Base-by-base conservation (phyloP, 2,113 vertebrate genomes). In the Coryphaenoides rupestris region DNA sequence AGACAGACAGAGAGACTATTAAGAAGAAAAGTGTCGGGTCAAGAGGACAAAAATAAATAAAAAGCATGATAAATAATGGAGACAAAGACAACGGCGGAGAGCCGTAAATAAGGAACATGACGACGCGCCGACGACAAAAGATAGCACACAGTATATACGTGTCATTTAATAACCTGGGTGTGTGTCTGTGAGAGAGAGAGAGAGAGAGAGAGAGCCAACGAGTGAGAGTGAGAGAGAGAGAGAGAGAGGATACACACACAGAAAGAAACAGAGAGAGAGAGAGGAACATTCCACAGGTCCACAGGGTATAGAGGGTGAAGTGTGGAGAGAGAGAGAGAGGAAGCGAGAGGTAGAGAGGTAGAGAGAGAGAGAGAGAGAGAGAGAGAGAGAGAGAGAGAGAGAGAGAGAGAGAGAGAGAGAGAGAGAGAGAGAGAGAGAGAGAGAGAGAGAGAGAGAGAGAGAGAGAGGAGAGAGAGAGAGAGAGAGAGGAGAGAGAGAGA, bases 271-370 rank as follows among this genome's bases (percentile, higher is more conserved):
- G 47, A 50, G 13, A 50, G 47, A 50, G 47, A 21, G 19, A 55
- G 53, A 55, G 53, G 21, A 19, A 55, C 53, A 55, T 55, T 55
- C 53, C 53, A 55, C 53, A 55, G 53, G 53, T 55, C 53, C 53
- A 21, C 53, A 55, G 53, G 53, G 53, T 12, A 55, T 12, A 55
- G 53, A 55, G 53, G 53, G 53, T 21, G 53, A 55, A 50, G 47
- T n/a, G 16, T 5, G 17, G 46, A 47, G 47, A 3, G 5, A 1
- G 47, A 16, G 14, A 16, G 47, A 5, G 15, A 12, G 47, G 13
- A 2, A n/a, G 16, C 16, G 47, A 50, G 47, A 2, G 13, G 3
- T 4, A 49, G 47, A 2, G 2, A 49, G 47, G 12, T 3, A 2
- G 47, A 49, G 47, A 49, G 47, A n/a, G 47, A 49, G 53, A 12